Base-by-base conservation (phyloP, 2,888 invertebrate genomes). In the Chalcosyrphus nemorum region DNA sequence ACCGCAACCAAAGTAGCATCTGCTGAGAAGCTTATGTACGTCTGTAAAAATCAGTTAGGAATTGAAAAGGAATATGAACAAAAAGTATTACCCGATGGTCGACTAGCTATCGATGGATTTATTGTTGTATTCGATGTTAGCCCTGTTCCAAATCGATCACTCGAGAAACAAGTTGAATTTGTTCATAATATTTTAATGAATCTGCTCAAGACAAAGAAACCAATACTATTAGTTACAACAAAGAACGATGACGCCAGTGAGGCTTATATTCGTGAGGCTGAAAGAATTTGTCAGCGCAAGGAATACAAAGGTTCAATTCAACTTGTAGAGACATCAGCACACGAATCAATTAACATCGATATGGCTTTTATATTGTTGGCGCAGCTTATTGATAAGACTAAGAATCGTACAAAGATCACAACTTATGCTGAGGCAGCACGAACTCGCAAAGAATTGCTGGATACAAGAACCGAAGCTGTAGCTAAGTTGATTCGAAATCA, bases 21-120 rank as follows among this genome's bases (percentile, higher is more conserved):
- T 1, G 98, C 98, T 0, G 99, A 99, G 92, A 99, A 99, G 92
- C 93, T 99, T 82, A 99, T 99, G 98, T 99, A 99, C 90, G 98
- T 99, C 88, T 99, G 99, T 93, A 99, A 99, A 93, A 98, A 98
- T 93, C 99, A 99, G 92, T 93, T 99, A 90, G 99, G 99, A 75
- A 97, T 99, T 89, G 99, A 99, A 92, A 97, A 97, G 91, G 98
- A 99, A 91, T 98, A 98, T 89, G 98, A 98, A 88, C 98, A 98
- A 92, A 95, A 96, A 90, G 94, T 97, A 85, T 93, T 98, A 92
- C 96, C 98, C 0, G 98, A 99, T 88, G 99, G 99, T 0, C 96
- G 97, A 90, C 93, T 99, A 77, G 94, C 94, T 87, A 96, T 99
- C 81, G 99, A 99, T 91, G 99, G 98, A 59, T 99, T 98, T 92